Evolutionary conservation across 92 coral and sea anemone species (phyloP).

Genomic region (Porites evermanni): DNA sequence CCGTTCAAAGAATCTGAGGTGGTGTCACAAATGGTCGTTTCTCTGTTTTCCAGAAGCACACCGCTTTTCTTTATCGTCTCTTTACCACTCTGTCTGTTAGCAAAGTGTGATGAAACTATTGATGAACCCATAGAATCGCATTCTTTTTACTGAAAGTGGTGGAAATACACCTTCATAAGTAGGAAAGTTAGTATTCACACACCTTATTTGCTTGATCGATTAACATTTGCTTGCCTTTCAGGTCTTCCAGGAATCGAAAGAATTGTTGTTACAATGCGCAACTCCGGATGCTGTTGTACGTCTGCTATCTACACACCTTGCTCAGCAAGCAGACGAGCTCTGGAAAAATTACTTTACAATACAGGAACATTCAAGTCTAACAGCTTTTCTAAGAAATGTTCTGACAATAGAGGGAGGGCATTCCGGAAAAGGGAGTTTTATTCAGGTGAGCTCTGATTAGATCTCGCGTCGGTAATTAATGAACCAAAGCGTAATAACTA

Average conservation of each 20-base stretch:
- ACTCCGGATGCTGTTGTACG: conserved; percentile 94
- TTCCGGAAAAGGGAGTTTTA: conserved; percentile 62
- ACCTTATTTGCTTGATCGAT: neutral
- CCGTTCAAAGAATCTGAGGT: no score
- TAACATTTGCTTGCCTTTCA: conserved; percentile 1
- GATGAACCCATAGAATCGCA: neutral
- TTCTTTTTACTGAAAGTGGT: neutral
- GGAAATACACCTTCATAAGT: neutral
- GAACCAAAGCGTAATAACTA: neutral
- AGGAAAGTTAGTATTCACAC: no score
- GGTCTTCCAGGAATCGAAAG: conserved; percentile 71
- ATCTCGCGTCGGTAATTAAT: neutral
- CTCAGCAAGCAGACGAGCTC: conserved; percentile 61
- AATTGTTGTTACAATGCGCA: conserved; percentile 79
- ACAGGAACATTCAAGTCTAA: conserved; percentile 87
- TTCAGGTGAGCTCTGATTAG: conserved; percentile 63
- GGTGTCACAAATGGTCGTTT: no score
- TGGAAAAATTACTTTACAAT: conserved; percentile 74
- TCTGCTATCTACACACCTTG: conserved; percentile 67
- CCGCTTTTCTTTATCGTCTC: neutral
- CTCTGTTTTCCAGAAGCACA: neutral
- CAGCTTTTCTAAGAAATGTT: conserved; percentile 63
- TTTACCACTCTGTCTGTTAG: neutral
- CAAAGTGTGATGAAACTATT: neutral
- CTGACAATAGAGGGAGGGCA: conserved; percentile 38